These are phyloP conservation scores for Notodonta dromedarius DNA, from an alignment of 2,888 invertebrate species.

Conservation along the genomic window DNA sequence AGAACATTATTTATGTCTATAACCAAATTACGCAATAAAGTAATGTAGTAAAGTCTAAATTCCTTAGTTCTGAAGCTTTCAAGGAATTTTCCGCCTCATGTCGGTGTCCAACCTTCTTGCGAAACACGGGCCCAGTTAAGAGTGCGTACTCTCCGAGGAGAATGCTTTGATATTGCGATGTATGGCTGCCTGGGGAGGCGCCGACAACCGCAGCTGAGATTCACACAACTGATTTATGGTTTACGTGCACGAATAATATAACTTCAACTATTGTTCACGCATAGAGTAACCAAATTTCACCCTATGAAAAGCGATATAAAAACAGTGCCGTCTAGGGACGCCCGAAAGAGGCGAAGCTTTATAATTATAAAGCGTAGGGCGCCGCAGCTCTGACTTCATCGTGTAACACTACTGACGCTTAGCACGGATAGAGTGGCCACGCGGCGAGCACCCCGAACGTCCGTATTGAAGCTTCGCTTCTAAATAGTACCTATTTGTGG, in stretches of 20 bases:
- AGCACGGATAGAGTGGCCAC: too few species aligned
- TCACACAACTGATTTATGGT: slow-evolving; percentile 75
- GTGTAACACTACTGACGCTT: too few species aligned
- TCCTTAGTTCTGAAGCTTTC: neutral
- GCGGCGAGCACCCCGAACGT: too few species aligned
- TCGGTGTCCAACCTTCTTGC: slow-evolving; percentile 8
- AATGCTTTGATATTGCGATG: slow-evolving; percentile 69
- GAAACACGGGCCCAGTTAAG: slow-evolving; percentile 37
- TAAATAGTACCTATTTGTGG: too few species aligned
- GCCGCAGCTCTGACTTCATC: too few species aligned
- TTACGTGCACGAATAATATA: slow-evolving; percentile 68
- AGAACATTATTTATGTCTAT: too few species aligned
- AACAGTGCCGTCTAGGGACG: too few species aligned
- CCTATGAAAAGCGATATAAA: too few species aligned
- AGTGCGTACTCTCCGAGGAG: slow-evolving; percentile 57
- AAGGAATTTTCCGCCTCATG: neutral
- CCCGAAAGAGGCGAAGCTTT: neutral
- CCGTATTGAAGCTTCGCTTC: too few species aligned
- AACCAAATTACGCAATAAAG: neutral
- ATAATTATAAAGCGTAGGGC: neutral
- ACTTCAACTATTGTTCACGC: slow-evolving; percentile 9
- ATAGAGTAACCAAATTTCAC: neutral
- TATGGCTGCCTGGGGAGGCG: slow-evolving; percentile 75
- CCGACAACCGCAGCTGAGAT: slow-evolving; percentile 67
- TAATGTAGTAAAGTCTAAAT: neutral